These are phyloP conservation scores for Isurus oxyrinchus DNA, from an alignment of 2,113 vertebrate species.

Conservation along the genomic window DNA sequence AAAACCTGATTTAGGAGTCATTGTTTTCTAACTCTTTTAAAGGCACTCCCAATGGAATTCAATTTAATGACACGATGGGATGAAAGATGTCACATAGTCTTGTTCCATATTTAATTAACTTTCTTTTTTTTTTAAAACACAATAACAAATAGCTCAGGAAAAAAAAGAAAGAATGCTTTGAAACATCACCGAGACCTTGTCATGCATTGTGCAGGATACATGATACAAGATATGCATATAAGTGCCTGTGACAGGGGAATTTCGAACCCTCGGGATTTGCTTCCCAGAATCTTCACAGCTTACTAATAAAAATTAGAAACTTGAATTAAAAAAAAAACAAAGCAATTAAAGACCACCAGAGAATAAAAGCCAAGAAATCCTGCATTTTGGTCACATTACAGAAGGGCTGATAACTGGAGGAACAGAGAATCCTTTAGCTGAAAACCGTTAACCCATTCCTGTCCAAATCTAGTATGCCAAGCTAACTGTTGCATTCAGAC, in stretches of 20 bases:
- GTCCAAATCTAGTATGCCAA: too few species aligned
- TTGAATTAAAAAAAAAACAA: constrained; percentile 42
- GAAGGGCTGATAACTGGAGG: not conserved
- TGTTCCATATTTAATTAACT: constrained; percentile 99
- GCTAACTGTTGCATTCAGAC: not conserved
- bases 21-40: constrained; percentile 96
- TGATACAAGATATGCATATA: constrained; percentile 54
- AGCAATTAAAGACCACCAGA: constrained; percentile 40
- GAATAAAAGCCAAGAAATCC: constrained; percentile 34
- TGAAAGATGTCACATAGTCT: constrained; percentile 97
- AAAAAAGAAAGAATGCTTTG: constrained; percentile 58
- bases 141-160: constrained; percentile 91
- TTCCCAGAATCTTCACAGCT: constrained; percentile 49
- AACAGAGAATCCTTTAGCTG: not conserved
- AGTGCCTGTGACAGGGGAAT: constrained; percentile 48
- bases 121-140: constrained; percentile 94
- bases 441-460: not conserved
- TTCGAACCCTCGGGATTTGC: constrained; percentile 48
- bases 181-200: constrained; percentile 81
- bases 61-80: constrained; percentile 99
- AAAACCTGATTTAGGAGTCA: constrained; percentile 98
- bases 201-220: constrained; percentile 72
- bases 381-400: constrained; percentile 23
- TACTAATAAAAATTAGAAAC: constrained; percentile 46
- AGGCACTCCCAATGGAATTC: constrained; percentile 87